phyloP scores from a whole-genome alignment of 2,113 vertebrate species.

The Gallinago paraguaiae region DNA sequence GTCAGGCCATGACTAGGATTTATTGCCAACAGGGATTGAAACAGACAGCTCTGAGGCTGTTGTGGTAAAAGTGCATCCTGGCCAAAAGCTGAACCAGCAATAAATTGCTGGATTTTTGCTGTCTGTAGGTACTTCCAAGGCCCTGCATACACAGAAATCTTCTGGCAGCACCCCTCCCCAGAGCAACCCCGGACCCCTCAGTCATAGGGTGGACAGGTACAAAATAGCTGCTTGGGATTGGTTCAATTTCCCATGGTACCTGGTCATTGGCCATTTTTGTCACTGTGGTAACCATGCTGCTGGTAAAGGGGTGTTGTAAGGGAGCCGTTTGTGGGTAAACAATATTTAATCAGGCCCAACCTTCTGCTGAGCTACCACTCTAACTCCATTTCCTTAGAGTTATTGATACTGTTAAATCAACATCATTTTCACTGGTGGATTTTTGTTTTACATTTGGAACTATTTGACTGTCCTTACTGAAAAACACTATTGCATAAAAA shows the following conservation, averaged over 20 bases:
- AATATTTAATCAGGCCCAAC: background rate
- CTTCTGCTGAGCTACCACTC: background rate
- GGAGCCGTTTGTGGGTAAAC: background rate
- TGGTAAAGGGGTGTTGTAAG: background rate
- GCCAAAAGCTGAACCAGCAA: background rate
- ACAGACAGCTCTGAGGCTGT: background rate
- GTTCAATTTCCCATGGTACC: background rate
- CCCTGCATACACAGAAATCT: background rate
- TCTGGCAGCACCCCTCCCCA: background rate
- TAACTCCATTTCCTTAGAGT: background rate
- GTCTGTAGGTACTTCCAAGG: background rate
- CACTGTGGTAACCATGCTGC: accelerated
- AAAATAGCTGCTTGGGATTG: background rate
- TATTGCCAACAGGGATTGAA: background rate
- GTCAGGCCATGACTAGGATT: background rate
- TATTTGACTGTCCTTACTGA: background rate
- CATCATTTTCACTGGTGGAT: background rate
- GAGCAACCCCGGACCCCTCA: background rate
- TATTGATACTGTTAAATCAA: background rate
- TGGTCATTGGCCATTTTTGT: background rate
- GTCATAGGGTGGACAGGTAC: accelerated
- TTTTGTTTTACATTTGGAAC: background rate
- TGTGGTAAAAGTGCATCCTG: background rate
- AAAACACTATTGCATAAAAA: background rate
- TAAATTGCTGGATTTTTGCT: background rate